Evolutionary conservation across 1,140 invertebrate species (phyloP).

Genomic region (Mylabris phalerata): DNA sequence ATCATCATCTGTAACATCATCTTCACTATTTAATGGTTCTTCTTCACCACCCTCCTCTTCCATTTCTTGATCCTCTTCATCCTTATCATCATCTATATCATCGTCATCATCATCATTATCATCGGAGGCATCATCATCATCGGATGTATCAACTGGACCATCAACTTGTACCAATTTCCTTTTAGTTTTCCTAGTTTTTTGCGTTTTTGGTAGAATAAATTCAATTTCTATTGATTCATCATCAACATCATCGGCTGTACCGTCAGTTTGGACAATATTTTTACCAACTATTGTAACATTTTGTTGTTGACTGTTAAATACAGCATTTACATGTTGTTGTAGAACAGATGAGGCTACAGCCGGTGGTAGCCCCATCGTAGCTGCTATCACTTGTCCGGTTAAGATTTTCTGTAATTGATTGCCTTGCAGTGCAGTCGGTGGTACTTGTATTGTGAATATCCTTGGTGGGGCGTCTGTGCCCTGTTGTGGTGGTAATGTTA

Average conservation of each 20-base stretch:
- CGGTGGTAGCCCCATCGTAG: conserved; percentile 73
- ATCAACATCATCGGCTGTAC: conserved; percentile 17
- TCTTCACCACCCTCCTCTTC: conserved; percentile 72
- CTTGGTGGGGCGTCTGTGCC: conserved; percentile 56
- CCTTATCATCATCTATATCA: conserved; percentile 63
- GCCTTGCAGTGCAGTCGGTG: conserved; percentile 66
- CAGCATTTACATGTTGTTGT: conserved; percentile 80
- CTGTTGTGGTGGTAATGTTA: conserved; percentile 41
- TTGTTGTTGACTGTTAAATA: conserved; percentile 46
- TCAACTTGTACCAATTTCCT: conserved; percentile 42
- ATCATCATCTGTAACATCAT: conserved; percentile 97
- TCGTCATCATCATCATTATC: conserved; percentile 62
- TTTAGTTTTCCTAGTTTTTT: neutral
- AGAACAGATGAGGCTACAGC: conserved; percentile 68
- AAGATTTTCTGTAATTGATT: conserved; percentile 60
- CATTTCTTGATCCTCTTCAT: conserved; percentile 69
- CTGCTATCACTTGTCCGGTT: conserved; percentile 76
- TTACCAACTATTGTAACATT: conserved; percentile 29
- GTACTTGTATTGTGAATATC: conserved; percentile 63
- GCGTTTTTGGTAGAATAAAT: conserved; percentile 20
- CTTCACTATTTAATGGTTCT: conserved; percentile 91
- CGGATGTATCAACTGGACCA: conserved; percentile 68
- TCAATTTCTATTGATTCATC: conserved; percentile 21
- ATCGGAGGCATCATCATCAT: conserved; percentile 61
- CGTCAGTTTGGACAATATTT: conserved; percentile 38